Percentiles rank a stretch among this genome's conserved stretches.
phyloP scores from a whole-genome alignment of 2,797 vertebrate genomes.

The Epinephelus coioides region DNA sequence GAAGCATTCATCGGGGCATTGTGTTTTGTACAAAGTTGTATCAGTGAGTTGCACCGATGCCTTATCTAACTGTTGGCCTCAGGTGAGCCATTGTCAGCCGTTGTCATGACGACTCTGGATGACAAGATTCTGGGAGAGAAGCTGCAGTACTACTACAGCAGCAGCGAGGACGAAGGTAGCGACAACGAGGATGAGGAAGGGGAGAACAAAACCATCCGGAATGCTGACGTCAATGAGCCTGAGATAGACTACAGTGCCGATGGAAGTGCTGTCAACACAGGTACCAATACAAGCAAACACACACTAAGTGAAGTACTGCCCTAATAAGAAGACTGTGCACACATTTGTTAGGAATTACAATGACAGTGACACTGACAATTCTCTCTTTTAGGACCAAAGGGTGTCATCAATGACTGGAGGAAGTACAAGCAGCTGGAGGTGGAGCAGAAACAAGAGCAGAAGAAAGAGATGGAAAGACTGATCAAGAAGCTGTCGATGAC shows the following conservation, averaged over 20 bases:
- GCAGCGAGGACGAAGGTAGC: conserved; percentile 96
- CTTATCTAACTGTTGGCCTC: not conserved
- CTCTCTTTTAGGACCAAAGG: conserved; percentile 91
- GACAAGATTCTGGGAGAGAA: conserved; percentile 98
- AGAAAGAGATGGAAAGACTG: conserved; percentile 94
- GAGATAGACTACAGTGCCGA: conserved; percentile 89
- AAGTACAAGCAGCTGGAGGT: conserved; percentile 97
- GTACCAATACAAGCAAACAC: conserved; percentile 72
- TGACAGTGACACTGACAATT: not conserved
- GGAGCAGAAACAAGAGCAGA: conserved; percentile 95
- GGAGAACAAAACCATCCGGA: conserved; percentile 82
- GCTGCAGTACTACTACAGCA: conserved; percentile 99
- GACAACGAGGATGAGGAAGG: conserved; percentile 91
- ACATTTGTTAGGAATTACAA: not conserved
- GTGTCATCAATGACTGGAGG: conserved; percentile 98
- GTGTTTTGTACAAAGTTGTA: no score
- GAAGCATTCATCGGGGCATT: no score
- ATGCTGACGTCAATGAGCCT: conserved; percentile 74
- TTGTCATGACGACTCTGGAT: conserved; percentile 93
- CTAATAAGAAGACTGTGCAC: not conserved
- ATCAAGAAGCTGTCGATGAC: conserved; percentile 96
- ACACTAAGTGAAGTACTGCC: not conserved
- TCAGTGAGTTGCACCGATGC: not conserved
- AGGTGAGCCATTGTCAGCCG: conserved; percentile 66
- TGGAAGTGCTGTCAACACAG: conserved; percentile 95